Conservation (phyloP, 2,888 invertebrate species). For the Poecilus cupreus region DNA sequence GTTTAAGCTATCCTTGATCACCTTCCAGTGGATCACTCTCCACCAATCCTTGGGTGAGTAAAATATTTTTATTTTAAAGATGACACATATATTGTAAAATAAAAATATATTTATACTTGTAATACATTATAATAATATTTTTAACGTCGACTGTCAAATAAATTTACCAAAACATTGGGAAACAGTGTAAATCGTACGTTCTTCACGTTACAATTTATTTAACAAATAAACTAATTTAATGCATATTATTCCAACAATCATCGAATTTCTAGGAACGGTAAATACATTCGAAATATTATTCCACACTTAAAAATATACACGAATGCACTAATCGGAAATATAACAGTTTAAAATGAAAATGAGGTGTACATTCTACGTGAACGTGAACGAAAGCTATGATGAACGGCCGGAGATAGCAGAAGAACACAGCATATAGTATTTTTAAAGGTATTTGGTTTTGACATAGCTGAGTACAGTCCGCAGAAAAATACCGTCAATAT, state of each 20-base stretch:
- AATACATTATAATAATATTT: too few relatives aligned
- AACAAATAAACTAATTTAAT: constrained; percentile 12
- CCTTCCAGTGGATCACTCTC: too few relatives aligned
- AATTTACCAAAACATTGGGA: too few relatives aligned
- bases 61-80: too few relatives aligned
- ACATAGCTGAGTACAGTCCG: background rate
- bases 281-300: constrained; percentile 6
- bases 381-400: background rate
- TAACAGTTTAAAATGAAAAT: constrained; percentile 48
- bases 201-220: background rate
- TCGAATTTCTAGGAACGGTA: constrained; percentile 25
- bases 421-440: background rate
- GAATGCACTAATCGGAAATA: constrained; percentile 33
- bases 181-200: background rate
- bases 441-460: background rate
- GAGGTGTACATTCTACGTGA: constrained; percentile 5
- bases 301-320: background rate
- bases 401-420: background rate
- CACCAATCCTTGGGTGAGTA: too few relatives aligned
- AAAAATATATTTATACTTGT: too few relatives aligned
- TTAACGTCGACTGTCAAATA: too few relatives aligned
- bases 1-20: too few relatives aligned
- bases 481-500: too few relatives aligned
- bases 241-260: background rate
- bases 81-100: too few relatives aligned